These are phyloP conservation scores for Nannoperca obscura DNA, from an alignment of 2,797 vertebrate genomes.

Conservation along the genomic window DNA sequence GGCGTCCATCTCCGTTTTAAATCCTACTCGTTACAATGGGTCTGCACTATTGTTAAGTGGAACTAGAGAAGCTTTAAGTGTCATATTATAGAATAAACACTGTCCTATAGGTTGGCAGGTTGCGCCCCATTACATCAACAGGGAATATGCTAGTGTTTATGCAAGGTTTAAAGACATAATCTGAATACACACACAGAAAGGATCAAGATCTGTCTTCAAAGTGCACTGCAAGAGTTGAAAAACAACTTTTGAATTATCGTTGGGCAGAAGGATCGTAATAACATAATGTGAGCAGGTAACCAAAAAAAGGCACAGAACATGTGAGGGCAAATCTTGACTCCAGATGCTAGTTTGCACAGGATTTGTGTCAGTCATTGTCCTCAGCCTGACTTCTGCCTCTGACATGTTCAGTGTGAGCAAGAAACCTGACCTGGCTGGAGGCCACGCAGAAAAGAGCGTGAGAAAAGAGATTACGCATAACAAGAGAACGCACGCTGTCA, in stretches of 20 bases:
- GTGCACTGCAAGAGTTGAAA: not conserved
- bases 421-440: slow-evolving; percentile 65
- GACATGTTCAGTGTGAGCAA: slow-evolving; percentile 51
- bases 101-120: slow-evolving; percentile 16
- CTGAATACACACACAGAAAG: not conserved
- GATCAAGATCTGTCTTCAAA: slow-evolving; percentile 11
- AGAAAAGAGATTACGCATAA: slow-evolving; percentile 70
- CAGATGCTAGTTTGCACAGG: not conserved
- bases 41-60: slow-evolving; percentile 21
- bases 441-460: slow-evolving; percentile 66
- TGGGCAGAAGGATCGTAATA: not conserved
- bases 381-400: slow-evolving; percentile 36
- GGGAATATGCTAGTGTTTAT: slow-evolving; percentile 25
- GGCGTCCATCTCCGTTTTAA: slow-evolving; percentile 44
- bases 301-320: not conserved
- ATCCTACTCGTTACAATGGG: slow-evolving; percentile 20
- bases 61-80: slow-evolving; percentile 37
- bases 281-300: not conserved
- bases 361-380: slow-evolving; percentile 45
- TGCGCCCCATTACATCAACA: slow-evolving; percentile 44
- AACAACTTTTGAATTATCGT: not conserved
- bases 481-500: slow-evolving; percentile 57
- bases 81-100: slow-evolving; percentile 39
- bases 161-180: slow-evolving; percentile 27
- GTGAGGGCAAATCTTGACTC: not conserved